Conservation (phyloP, 2,888 invertebrate genomes). For the Tiliacea aurago region DNA sequence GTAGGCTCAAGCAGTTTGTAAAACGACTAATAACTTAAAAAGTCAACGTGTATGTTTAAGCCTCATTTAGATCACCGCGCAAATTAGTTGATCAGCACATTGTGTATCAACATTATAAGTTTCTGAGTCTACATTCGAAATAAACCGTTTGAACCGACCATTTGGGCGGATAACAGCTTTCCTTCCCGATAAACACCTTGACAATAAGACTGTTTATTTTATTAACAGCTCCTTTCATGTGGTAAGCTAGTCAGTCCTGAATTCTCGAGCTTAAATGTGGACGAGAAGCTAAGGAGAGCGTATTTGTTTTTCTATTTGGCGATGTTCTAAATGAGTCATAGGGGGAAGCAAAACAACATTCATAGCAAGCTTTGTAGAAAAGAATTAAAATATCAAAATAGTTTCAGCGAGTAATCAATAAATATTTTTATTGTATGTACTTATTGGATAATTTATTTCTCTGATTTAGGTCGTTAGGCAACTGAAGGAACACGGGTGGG, state of each 20-base stretch:
- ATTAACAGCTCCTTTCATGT: not conserved
- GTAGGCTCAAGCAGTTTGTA: not conserved
- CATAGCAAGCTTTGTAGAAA: slow-evolving; percentile 18
- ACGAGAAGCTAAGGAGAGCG: not conserved
- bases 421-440: not conserved
- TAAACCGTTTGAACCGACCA: not conserved
- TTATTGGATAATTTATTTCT: not conserved
- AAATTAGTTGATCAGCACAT: not conserved
- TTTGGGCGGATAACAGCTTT: not conserved
- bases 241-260: too few relatives aligned
- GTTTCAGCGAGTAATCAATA: not conserved
- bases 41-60: slow-evolving; percentile 9
- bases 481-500: too few relatives aligned
- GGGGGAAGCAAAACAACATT: slow-evolving; percentile 5
- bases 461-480: too few relatives aligned
- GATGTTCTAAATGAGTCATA: slow-evolving; percentile 32
- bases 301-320: not conserved
- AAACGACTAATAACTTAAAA: not conserved
- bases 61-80: slow-evolving; percentile 8
- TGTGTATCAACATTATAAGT: not conserved
- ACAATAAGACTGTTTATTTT: not conserved
- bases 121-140: not conserved
- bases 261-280: not conserved
- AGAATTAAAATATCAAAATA: slow-evolving; percentile 4
- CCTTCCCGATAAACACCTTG: not conserved